Conservation (phyloP, 2,797 vertebrate genomes). For the Linurgus olivaceus region DNA sequence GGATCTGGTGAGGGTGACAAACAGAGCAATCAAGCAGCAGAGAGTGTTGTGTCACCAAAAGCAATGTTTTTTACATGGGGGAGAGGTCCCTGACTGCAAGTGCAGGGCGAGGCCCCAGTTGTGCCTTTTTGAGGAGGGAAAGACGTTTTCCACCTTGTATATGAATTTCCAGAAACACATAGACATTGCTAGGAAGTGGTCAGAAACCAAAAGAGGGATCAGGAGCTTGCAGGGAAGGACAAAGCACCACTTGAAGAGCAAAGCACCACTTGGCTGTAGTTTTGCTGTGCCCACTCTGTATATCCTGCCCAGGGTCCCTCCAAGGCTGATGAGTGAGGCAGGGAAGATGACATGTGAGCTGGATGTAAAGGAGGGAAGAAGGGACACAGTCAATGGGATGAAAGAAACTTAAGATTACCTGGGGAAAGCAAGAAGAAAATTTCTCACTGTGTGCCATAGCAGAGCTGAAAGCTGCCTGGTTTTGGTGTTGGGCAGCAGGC, state of each 20-base stretch:
- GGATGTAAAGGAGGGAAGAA: neutral
- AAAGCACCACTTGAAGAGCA: neutral
- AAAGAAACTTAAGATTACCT: neutral
- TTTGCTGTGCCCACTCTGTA: accelerated
- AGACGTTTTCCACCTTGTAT: neutral
- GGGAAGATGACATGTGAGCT: neutral
- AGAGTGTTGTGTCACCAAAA: neutral
- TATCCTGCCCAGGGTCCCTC: neutral
- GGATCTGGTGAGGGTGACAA: neutral
- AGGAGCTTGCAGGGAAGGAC: neutral
- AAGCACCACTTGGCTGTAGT: neutral
- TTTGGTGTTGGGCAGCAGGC: neutral
- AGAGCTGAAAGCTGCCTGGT: neutral
- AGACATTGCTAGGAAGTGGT: accelerated
- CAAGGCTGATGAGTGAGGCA: neutral
- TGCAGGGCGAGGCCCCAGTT: accelerated
- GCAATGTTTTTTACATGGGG: neutral
- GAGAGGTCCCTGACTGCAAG: neutral
- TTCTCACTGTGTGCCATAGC: accelerated
- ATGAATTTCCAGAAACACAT: neutral
- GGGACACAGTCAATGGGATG: neutral
- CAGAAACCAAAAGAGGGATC: neutral
- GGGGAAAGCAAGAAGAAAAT: neutral
- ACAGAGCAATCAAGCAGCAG: neutral
- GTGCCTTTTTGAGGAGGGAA: neutral